Evolutionary conservation across 2,797 vertebrate species (phyloP).

Genomic region (Hylomyscus alleni): DNA sequence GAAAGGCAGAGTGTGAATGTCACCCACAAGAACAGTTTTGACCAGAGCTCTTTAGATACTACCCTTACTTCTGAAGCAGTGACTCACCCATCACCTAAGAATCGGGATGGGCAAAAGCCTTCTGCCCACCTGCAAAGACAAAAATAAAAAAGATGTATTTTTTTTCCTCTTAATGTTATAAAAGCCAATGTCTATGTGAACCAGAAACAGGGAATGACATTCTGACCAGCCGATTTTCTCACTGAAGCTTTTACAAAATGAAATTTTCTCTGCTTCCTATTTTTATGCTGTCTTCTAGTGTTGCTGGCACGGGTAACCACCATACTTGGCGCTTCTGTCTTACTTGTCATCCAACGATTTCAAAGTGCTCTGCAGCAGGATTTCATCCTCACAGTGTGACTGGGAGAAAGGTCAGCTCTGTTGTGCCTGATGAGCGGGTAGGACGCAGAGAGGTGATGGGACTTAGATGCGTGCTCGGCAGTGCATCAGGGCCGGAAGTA

Average conservation of each 20-base stretch:
- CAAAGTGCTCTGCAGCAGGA: conserved; percentile 74
- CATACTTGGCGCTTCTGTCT: conserved; percentile 69
- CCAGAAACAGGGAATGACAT: conserved; percentile 73
- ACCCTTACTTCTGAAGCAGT: conserved; percentile 45
- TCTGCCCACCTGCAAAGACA: conserved; percentile 45
- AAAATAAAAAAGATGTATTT: conserved; percentile 13
- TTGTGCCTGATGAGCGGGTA: conserved; percentile 59
- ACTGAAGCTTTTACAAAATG: conserved; percentile 73
- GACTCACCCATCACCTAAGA: conserved; percentile 30
- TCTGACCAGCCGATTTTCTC: conserved; percentile 79
- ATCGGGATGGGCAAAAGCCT: conserved; percentile 46
- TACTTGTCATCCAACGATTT: conserved; percentile 83
- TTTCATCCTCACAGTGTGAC: conserved; percentile 66
- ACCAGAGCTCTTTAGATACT: neutral
- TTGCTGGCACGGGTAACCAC: conserved; percentile 77
- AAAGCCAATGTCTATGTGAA: conserved; percentile 61
- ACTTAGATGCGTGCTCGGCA: neutral
- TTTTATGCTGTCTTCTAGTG: conserved; percentile 79
- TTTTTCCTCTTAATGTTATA: conserved; percentile 62
- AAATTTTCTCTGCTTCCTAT: conserved; percentile 83
- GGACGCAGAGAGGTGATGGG: conserved; percentile 17
- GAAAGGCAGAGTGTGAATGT: conserved; percentile 15
- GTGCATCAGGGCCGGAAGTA: neutral
- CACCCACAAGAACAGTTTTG: conserved; percentile 44
- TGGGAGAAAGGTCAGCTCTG: conserved; percentile 75